These are phyloP conservation scores for Drosophila fulvimacula DNA, from an alignment of 2,888 invertebrate species.

Conservation along the genomic window DNA sequence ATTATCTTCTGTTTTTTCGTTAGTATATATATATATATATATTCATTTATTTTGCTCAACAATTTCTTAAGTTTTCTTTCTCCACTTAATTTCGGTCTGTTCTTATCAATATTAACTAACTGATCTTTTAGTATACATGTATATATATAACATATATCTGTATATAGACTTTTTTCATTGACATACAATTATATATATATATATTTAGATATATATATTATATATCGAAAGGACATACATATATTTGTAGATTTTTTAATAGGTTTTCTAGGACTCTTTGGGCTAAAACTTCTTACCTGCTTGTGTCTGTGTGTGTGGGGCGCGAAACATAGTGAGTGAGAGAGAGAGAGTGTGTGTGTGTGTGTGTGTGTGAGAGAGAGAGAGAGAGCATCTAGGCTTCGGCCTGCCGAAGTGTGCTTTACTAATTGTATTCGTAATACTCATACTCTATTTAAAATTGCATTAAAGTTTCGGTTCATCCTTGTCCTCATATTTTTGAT, in stretches of 20 bases:
- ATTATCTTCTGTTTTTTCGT: not conserved
- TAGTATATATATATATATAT: constrained; percentile 8
- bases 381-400: constrained; percentile 58
- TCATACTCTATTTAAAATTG: constrained; percentile 50
- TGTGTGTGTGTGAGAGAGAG: not conserved
- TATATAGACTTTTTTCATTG: constrained; percentile 54
- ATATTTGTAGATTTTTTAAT: constrained; percentile 22
- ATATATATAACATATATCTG: constrained; percentile 23
- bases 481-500: constrained; percentile 13
- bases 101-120: constrained; percentile 55
- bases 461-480: constrained; percentile 31
- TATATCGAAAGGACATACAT: constrained; percentile 17
- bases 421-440: constrained; percentile 12
- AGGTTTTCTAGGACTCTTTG: constrained; percentile 15
- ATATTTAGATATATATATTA: constrained; percentile 19
- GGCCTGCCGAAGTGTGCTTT: constrained; percentile 71
- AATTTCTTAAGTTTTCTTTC: constrained; percentile 31
- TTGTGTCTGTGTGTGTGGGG: constrained; percentile 23
- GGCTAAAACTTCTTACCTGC: constrained; percentile 28
- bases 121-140: constrained; percentile 24
- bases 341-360: constrained; percentile 9
- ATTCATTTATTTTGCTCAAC: constrained; percentile 17
- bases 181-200: constrained; percentile 62
- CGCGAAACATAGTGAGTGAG: constrained; percentile 33
- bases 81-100: constrained; percentile 4